Evolutionary conservation across 2,888 invertebrate genomes (phyloP).

Genomic region (Eristalis arbustorum): DNA sequence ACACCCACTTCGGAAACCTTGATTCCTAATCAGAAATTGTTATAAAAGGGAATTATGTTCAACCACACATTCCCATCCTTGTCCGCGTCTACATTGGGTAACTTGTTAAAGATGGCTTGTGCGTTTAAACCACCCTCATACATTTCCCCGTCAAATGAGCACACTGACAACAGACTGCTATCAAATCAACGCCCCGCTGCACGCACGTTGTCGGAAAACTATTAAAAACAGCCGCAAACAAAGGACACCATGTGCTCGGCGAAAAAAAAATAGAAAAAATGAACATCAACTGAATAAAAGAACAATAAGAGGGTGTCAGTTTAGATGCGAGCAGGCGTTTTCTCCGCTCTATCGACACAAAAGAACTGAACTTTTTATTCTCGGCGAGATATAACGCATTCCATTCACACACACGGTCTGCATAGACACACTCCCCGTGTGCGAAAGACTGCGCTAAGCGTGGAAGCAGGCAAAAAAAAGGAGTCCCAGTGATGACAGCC

Average conservation of each 20-base stretch:
- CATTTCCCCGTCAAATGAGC: not conserved
- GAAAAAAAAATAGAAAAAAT: not conserved
- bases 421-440: not conserved
- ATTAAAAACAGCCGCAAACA: not conserved
- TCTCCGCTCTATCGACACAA: conserved; percentile 9
- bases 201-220: not conserved
- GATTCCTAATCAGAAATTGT: no score
- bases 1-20: no score
- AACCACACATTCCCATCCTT: not conserved
- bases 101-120: not conserved
- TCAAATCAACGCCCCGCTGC: conserved; percentile 13
- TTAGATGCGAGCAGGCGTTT: conserved; percentile 19
- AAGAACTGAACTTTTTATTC: conserved; percentile 23
- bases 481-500: conserved; percentile 1
- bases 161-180: not conserved
- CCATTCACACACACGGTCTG: not conserved
- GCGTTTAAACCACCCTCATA: not conserved
- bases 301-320: conserved; percentile 4
- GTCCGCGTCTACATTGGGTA: not conserved
- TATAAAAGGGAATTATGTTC: no score
- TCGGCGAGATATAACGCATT: not conserved
- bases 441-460: conserved; percentile 3
- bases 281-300: not conserved
- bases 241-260: not conserved
- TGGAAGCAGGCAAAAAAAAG: not conserved